A percentile compares a stretch with the other conserved stretches of the same genome.
phyloP scores from a whole-genome alignment of 2,888 invertebrate species.

The Caenorhabditis plicata region DNA sequence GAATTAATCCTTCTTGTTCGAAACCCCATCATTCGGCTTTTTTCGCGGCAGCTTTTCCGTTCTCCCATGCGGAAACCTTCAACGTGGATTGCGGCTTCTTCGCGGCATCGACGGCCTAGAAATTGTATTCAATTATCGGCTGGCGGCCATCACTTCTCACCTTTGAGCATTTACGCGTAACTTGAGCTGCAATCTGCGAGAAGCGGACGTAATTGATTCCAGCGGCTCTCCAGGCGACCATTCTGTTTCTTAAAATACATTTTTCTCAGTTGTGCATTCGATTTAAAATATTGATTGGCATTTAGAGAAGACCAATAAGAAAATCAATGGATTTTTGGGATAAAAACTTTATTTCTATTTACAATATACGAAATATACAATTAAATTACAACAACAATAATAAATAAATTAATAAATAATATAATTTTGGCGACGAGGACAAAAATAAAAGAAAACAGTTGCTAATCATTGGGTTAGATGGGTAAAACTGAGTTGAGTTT shows the following conservation, averaged over 20 bases:
- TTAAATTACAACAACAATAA: background rate
- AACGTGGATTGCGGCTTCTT: slow-evolving; percentile 79
- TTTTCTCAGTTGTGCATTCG: slow-evolving; percentile 5
- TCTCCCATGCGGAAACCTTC: slow-evolving; percentile 83
- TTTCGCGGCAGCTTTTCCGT: slow-evolving; percentile 71
- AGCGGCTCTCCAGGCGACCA: slow-evolving; percentile 56
- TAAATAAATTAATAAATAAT: slow-evolving; percentile 18
- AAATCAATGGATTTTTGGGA: background rate
- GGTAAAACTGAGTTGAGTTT: no score
- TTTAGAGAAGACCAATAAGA: background rate
- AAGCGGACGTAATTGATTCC: slow-evolving; percentile 85
- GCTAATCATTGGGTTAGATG: no score
- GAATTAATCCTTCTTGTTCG: no score
- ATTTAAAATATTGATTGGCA: slow-evolving; percentile 8
- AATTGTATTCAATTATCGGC: background rate
- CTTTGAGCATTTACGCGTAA: slow-evolving; percentile 79
- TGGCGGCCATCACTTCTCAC: slow-evolving; percentile 55
- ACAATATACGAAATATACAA: no score
- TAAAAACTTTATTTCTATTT: background rate
- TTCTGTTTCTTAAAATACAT: slow-evolving; percentile 11
- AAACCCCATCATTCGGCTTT: no score
- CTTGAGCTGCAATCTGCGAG: slow-evolving; percentile 83
- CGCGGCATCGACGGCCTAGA: background rate
- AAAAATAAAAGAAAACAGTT: no score
- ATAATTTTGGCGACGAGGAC: no score